phyloP scores from a whole-genome alignment of 1,140 invertebrate genomes.

The Uloborus diversus region DNA sequence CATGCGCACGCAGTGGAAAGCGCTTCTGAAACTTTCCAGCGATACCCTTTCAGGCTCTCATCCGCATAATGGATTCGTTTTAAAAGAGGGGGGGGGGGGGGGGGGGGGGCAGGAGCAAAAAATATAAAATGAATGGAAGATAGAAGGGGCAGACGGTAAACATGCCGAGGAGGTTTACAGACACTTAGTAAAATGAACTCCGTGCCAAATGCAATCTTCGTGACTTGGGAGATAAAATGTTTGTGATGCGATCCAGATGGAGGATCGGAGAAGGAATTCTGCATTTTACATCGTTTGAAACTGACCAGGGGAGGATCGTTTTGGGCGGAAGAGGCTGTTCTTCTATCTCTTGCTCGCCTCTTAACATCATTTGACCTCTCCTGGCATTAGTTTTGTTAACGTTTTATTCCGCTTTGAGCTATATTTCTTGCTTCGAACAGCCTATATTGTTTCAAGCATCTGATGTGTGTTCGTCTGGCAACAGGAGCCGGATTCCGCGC shows the following conservation, averaged over 20 bases:
- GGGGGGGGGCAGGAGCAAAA: not conserved
- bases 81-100: not conserved
- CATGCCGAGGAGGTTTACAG: slow-evolving; percentile 39
- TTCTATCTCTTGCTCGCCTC: not conserved
- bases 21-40: not conserved
- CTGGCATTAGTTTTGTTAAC: not conserved
- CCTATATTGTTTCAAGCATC: no score
- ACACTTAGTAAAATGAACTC: slow-evolving; percentile 56
- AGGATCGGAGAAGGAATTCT: slow-evolving; percentile 1
- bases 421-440: no score
- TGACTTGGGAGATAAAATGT: slow-evolving; percentile 53
- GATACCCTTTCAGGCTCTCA: slow-evolving; percentile 10
- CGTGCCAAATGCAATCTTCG: slow-evolving; percentile 51
- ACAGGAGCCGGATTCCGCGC: no score
- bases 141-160: slow-evolving; percentile 6
- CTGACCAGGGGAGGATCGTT: slow-evolving; percentile 22
- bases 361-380: not conserved
- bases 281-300: slow-evolving; percentile 46
- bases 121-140: not conserved
- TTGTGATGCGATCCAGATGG: slow-evolving; percentile 44
- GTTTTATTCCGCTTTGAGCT: no score
- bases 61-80: slow-evolving; percentile 38
- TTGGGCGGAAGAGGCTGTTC: not conserved
- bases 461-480: no score
- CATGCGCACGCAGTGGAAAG: not conserved